A percentile compares a stretch with the other conserved stretches of the same genome.
Evolutionary conservation across 2,797 vertebrate species (phyloP).

Genomic region (Scyliorhinus canicula): DNA sequence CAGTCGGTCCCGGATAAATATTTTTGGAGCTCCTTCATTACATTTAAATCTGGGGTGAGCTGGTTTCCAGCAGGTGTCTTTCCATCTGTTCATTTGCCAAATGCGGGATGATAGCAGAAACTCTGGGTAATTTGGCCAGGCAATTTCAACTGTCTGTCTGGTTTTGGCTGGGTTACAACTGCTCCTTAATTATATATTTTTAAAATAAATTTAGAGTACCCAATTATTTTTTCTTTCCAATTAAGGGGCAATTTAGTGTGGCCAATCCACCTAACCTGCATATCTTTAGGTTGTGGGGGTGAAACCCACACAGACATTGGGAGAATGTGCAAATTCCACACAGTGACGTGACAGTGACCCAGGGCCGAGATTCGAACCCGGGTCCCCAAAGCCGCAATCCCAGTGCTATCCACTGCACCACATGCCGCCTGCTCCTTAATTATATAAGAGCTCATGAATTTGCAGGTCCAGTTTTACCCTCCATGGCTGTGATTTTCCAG

Average conservation of each 20-base stretch:
- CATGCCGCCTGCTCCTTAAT: neutral
- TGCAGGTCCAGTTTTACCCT: neutral
- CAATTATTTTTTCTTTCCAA: no score
- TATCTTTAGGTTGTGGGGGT: no score
- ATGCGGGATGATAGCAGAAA: neutral
- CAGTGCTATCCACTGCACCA: no score
- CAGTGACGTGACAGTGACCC: no score
- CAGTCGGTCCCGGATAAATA: neutral
- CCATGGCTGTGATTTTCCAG: no score
- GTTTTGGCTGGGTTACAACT: neutral
- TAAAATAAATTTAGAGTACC: no score
- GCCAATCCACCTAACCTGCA: no score
- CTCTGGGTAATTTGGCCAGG: neutral
- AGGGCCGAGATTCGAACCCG: no score
- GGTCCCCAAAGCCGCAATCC: no score
- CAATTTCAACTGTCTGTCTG: neutral
- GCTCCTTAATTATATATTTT: neutral
- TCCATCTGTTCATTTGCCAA: neutral
- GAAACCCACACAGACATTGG: no score
- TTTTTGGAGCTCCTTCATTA: neutral
- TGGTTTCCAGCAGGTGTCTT: neutral
- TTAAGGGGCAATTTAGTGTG: no score
- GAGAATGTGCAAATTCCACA: no score
- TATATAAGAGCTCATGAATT: neutral
- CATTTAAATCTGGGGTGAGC: neutral